Percentiles rank a stretch among this genome's conserved stretches.
These are phyloP conservation scores for Danio aesculapii DNA, from an alignment of 2,797 vertebrate species.

Conservation along the genomic window DNA sequence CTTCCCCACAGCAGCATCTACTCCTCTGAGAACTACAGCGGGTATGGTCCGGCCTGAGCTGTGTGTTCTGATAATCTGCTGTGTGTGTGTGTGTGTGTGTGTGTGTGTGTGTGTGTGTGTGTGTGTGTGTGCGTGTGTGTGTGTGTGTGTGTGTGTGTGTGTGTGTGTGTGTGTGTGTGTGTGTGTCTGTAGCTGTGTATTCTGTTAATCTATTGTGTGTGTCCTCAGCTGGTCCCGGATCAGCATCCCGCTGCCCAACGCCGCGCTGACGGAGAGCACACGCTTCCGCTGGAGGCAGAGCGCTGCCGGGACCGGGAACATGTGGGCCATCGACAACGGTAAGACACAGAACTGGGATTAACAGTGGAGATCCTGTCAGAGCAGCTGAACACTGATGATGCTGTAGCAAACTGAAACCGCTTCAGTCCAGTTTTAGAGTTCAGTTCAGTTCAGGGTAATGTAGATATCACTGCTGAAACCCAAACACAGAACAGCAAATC, in stretches of 20 bases:
- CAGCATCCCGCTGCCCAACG: slow-evolving; percentile 93
- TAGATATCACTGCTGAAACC: too few species aligned
- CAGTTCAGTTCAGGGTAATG: too few species aligned
- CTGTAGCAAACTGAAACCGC: too few species aligned
- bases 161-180: slow-evolving; percentile 1
- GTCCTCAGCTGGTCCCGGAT: slow-evolving; percentile 89
- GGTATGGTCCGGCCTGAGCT: slow-evolving; percentile 73
- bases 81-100: too few species aligned
- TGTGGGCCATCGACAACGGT: slow-evolving; percentile 92
- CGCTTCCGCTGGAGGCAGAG: slow-evolving; percentile 95
- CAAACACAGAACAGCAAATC: too few species aligned
- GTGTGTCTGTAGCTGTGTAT: slow-evolving; percentile 9
- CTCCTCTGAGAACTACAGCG: slow-evolving; percentile 97
- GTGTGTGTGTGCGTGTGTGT: too few species aligned
- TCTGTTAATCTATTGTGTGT: neutral
- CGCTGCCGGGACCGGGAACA: slow-evolving; percentile 86
- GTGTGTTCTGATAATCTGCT: too few species aligned
- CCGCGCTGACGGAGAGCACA: slow-evolving; percentile 90
- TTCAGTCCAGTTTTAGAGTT: too few species aligned
- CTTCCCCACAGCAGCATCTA: slow-evolving; percentile 96
- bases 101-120: too few species aligned
- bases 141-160: neutral
- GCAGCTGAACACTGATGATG: too few species aligned
- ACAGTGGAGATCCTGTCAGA: too few species aligned
- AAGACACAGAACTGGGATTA: neutral